Evolutionary conservation across 2,888 invertebrate species (phyloP), one percentile per base, ranked within the genome.

Genomic region (Acanthosoma haemorrhoidale): DNA sequence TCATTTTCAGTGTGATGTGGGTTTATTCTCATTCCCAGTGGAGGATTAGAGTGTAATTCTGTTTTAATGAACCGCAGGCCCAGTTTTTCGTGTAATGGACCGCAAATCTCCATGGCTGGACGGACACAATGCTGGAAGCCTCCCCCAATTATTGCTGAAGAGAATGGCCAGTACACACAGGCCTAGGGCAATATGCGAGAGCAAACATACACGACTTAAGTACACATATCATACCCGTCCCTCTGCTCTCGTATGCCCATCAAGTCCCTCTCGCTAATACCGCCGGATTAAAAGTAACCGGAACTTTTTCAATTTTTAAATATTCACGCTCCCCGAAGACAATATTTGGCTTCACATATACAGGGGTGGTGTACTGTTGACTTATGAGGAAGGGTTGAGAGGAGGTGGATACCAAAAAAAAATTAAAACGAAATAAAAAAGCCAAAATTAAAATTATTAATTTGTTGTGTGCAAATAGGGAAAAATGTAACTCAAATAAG

Each of bases 301-400:
- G 38, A 64, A 64, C 38, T 64, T 64, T 64, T 64, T 64, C 41
- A 64, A 64, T 64, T 64, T 64, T 39, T 64, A 64, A 64, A 64
- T 64, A 64, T 25, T 51, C 51, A 8, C 51, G n/a, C 51, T 25
- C 3, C 25, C 5, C 29, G 25, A 51, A 29, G 25, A 51, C 51
- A 51, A 51, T 51, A 51, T 51, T 51, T 51, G 51, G n/a, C 29
- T n/a, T 51, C n/a, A n/a, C 5, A 51, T 51, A 51, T 51, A 25
- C n/a, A n/a, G n/a, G n/a, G 29, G 29, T 25, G 13, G 25, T 6
- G 25, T 51, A 4, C 5, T 51, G 51, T 51, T 51, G 51, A 25
- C 51, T 51, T 51, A 51, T n/a, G 51, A 6, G 5, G 51, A 51
- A 51, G n/a, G 13, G n/a, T 6, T 25, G 25, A n/a, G n/a, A 6